These are phyloP conservation scores for Melangyna quadrimaculata DNA, from an alignment of 2,888 invertebrate genomes.

Conservation along the genomic window DNA sequence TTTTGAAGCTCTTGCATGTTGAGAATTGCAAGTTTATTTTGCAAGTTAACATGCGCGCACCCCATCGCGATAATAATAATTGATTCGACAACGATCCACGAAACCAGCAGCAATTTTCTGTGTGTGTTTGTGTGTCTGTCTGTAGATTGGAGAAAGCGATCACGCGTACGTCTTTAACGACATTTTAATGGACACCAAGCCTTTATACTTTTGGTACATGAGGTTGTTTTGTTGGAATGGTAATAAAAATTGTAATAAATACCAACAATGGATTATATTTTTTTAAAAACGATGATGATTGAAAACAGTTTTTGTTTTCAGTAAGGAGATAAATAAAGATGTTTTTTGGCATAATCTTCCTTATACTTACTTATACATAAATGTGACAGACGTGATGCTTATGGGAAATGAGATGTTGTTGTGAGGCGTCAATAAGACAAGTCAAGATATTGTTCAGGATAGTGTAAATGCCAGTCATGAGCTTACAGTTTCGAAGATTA, in stretches of 20 bases:
- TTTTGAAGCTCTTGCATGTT: constrained; percentile 36
- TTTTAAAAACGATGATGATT: constrained; percentile 19
- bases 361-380: constrained; percentile 3
- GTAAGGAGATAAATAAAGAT: constrained; percentile 43
- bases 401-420: background rate
- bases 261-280: constrained; percentile 50
- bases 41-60: constrained; percentile 50
- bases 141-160: constrained; percentile 38
- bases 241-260: constrained; percentile 66
- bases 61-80: constrained; percentile 63
- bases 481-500: background rate
- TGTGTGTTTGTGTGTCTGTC: too few relatives aligned
- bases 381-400: constrained; percentile 48
- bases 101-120: too few relatives aligned
- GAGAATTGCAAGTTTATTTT: constrained; percentile 26
- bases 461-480: background rate
- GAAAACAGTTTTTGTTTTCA: background rate
- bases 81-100: constrained; percentile 47
- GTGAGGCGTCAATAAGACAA: background rate
- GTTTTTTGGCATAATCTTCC: constrained; percentile 41
- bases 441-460: background rate
- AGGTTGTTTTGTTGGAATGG: constrained; percentile 51
- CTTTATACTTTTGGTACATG: constrained; percentile 31
- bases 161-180: constrained; percentile 44
- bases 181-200: constrained; percentile 66